phyloP scores from a whole-genome alignment of 2,113 vertebrate species.

The Erythrocercus mccallii region DNA sequence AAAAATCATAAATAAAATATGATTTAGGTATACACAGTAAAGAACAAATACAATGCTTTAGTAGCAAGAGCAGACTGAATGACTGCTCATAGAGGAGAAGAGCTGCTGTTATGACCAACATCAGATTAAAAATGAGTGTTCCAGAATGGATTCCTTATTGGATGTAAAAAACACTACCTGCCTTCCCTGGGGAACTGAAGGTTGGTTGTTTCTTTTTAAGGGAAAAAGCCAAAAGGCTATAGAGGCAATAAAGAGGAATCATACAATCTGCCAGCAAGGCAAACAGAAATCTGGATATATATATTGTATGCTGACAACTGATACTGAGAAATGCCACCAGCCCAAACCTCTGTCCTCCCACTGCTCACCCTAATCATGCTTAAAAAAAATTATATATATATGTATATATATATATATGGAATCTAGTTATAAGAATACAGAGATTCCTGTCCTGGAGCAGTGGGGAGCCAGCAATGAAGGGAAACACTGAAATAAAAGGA shows the following conservation, averaged over 20 bases:
- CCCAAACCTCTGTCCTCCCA: background rate
- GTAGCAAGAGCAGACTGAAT: background rate
- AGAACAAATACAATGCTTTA: background rate
- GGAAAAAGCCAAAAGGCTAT: background rate
- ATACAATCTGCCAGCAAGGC: background rate
- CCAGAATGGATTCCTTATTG: background rate
- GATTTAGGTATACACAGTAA: background rate
- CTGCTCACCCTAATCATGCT: background rate
- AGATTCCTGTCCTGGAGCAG: background rate
- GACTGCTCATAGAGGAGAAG: background rate
- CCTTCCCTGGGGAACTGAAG: background rate
- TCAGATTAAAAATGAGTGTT: background rate
- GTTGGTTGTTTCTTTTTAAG: background rate
- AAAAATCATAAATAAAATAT: background rate
- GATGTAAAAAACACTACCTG: background rate
- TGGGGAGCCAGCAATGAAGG: background rate
- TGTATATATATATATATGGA: accelerated
- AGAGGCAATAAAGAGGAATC: background rate
- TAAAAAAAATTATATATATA: background rate
- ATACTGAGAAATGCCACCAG: background rate
- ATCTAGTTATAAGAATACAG: background rate
- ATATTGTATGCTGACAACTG: background rate
- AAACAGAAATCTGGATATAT: background rate
- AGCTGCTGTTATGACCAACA: background rate
- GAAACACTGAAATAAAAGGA: background rate